These are phyloP conservation scores for Callopanchax toddi DNA, from an alignment of 2,113 vertebrate species.

Conservation along the genomic window DNA sequence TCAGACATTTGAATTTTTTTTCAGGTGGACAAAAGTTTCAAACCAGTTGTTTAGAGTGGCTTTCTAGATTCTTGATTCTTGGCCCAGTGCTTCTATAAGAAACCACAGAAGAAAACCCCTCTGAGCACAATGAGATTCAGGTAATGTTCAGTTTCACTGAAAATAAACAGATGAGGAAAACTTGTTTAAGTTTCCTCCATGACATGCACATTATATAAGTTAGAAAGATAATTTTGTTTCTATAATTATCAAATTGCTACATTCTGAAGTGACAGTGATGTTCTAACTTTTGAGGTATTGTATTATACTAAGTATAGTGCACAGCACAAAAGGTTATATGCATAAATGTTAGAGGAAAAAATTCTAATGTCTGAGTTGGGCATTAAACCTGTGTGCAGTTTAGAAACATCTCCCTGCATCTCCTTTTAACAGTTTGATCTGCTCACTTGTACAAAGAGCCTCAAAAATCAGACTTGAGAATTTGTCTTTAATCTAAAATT, in stretches of 20 bases:
- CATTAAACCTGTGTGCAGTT: slow-evolving; percentile 18
- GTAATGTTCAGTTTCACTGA: no score
- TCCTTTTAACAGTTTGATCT: slow-evolving; percentile 26
- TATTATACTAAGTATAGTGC: slow-evolving; percentile 16
- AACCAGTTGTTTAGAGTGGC: no score
- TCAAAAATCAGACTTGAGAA: slow-evolving; percentile 40
- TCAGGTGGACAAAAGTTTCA: no score
- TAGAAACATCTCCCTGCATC: slow-evolving; percentile 13
- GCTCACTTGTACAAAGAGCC: slow-evolving; percentile 6
- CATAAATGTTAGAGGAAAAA: slow-evolving; percentile 26
- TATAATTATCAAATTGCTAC: slow-evolving; percentile 32
- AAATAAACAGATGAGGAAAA: slow-evolving; percentile 7
- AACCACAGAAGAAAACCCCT: no score
- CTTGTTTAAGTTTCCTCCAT: slow-evolving; percentile 10
- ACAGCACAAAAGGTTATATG: slow-evolving; percentile 8
- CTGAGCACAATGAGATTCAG: no score
- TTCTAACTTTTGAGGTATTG: slow-evolving; percentile 13
- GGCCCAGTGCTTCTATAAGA: no score
- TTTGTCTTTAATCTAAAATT: slow-evolving; percentile 42
- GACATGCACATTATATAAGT: slow-evolving; percentile 19
- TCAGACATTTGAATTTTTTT: not conserved
- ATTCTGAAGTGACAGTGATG: not conserved
- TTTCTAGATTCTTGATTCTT: no score
- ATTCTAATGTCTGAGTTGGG: not conserved
- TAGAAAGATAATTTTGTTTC: slow-evolving; percentile 33